Evolutionary conservation across 1,140 invertebrate species (phyloP), one percentile per base, ranked within the genome.

Genomic region (Cydia strobilella): DNA sequence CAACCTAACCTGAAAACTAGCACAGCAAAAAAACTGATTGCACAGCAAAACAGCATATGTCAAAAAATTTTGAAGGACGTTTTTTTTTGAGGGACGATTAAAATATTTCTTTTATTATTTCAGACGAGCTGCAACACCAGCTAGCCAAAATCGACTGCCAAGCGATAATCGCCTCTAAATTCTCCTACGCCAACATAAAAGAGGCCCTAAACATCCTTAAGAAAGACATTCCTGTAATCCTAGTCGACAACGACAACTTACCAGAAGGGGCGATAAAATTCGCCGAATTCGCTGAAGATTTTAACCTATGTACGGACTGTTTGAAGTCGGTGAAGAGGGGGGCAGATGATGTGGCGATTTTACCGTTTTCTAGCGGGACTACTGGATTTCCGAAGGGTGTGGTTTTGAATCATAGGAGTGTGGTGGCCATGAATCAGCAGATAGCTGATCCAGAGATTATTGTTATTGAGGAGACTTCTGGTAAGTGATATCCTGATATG

Each of bases 301-400:
- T 87, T 35, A 80, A 76, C n/a, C 85, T 94, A 5, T 92, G 95
- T 27, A 92, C 93, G 9, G 86, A 87, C 69, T 92, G 90, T 79
- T 82, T 94, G 74, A 93, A 91, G 80, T 77, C 82, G n/a, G 86
- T 91, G 15, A 82, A 89, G 54, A 82, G 93, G 35, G 86, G 81
- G 78, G 71, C 85, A 3, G 86, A 94, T 23, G 94, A 95, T 80
- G 83, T 94, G 4, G 92, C 94, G 3, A 84, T 96, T 65, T 79
- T 96, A 76, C 95, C 95, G 1, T 96, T 94, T 82, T 96, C 97
- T 0, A 98, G 97, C 87, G 97, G 97, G 12, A 98, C 97, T 9
- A 98, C 97, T 35, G 97, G 98, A 25, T 90, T 96, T 71, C 97
- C 98, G 6, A 98, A 98, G 94, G 97, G 96, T 23, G 97, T 98